These are phyloP conservation scores for Daboia siamensis DNA, from an alignment of 2,113 vertebrate genomes.

Conservation along the genomic window DNA sequence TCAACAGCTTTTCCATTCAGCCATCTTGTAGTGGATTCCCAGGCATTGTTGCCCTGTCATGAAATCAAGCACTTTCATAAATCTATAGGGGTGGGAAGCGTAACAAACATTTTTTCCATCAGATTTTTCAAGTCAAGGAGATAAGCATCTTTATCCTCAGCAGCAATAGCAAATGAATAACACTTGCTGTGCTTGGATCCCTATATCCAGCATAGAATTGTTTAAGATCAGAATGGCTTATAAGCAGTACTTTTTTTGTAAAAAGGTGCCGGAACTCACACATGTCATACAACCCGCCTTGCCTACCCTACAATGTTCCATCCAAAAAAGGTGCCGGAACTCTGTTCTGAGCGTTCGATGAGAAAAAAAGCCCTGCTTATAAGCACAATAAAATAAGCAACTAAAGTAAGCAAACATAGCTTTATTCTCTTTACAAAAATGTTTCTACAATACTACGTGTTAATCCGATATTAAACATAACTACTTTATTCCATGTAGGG, in stretches of 20 bases:
- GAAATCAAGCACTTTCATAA: background rate
- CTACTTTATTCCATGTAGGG: background rate
- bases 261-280: no score
- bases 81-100: fast-evolving
- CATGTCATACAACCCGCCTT: no score
- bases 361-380: no score
- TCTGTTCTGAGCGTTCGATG: no score
- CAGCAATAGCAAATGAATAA: background rate
- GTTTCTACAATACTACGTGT: background rate
- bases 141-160: background rate
- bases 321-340: no score
- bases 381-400: background rate
- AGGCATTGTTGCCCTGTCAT: background rate
- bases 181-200: background rate
- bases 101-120: background rate
- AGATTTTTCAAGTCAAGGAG: background rate
- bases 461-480: background rate
- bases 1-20: background rate
- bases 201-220: background rate
- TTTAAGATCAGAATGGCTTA: background rate
- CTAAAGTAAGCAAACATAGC: background rate
- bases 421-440: background rate
- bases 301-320: no score
- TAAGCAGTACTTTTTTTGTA: no score
- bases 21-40: background rate